Percentiles rank a stretch among this genome's conserved stretches.
These are phyloP conservation scores for Mellivora capensis DNA, from an alignment of 2,113 vertebrate species.

Conservation along the genomic window DNA sequence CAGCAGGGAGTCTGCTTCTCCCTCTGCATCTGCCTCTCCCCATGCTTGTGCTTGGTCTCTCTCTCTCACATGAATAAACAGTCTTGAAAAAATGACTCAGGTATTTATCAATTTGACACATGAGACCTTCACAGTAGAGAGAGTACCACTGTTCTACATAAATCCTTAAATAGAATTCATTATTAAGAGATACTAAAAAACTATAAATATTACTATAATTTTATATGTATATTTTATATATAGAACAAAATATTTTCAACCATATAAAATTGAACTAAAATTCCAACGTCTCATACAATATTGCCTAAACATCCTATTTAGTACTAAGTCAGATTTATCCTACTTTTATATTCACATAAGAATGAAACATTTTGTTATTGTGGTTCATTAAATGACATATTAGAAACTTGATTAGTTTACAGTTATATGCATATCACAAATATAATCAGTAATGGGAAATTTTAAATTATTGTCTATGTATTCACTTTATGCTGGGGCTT, in stretches of 20 bases:
- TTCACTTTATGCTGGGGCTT: background rate
- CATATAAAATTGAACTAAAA: background rate
- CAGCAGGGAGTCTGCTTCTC: background rate
- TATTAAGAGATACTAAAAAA: background rate
- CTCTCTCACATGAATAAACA: background rate
- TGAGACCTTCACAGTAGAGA: background rate
- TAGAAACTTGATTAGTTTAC: background rate
- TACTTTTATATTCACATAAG: background rate
- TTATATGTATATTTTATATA: background rate
- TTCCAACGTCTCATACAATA: background rate
- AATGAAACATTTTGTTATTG: background rate
- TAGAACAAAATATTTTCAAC: background rate
- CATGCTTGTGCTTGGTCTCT: background rate
- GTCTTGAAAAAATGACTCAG: background rate
- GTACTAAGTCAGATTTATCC: background rate
- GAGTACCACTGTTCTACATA: background rate
- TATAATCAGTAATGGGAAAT: background rate
- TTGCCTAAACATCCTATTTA: background rate
- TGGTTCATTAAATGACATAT: background rate
- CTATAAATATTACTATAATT: background rate
- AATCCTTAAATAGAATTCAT: background rate
- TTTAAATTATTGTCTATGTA: background rate
- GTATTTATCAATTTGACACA: background rate
- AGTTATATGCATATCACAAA: background rate
- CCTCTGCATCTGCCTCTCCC: background rate